Evolutionary conservation across 2,113 vertebrate genomes (phyloP).

Genomic region (Noturus placidus): DNA sequence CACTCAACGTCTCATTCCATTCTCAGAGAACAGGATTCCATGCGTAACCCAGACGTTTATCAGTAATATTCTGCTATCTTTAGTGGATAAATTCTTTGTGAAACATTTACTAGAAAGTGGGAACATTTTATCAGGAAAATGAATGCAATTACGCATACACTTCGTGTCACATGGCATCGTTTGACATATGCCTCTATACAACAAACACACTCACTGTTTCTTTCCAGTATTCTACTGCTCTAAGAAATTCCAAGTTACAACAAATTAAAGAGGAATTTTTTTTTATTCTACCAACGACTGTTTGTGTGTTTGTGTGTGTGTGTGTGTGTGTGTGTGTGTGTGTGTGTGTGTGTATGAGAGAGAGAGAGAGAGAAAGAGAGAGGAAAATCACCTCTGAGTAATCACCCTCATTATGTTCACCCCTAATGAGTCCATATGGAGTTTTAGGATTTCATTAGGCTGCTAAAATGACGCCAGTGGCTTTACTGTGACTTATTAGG

Average conservation of each 20-base stretch:
- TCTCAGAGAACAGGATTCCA: no score
- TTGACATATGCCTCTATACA: background rate
- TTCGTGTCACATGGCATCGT: background rate
- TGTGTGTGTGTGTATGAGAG: background rate
- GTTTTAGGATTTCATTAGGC: slow-evolving; percentile 69
- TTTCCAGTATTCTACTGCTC: background rate
- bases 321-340: background rate
- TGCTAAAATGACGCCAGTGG: slow-evolving; percentile 48
- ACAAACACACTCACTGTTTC: background rate
- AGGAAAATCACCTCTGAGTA: slow-evolving; percentile 62
- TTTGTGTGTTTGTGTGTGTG: slow-evolving; percentile 12
- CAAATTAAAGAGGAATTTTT: background rate
- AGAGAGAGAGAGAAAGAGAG: slow-evolving; percentile 9
- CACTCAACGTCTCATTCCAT: no score
- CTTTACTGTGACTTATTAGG: slow-evolving; percentile 19
- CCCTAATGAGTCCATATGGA: slow-evolving; percentile 67
- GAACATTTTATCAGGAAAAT: background rate
- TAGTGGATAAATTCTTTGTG: background rate
- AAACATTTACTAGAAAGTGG: background rate
- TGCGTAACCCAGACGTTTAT: background rate
- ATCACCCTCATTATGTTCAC: slow-evolving; percentile 69
- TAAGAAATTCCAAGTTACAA: background rate
- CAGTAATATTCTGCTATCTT: background rate
- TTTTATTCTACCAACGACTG: background rate
- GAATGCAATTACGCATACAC: background rate